Base-by-base conservation (phyloP, 2,797 vertebrate genomes). In the Diplodus sargus region DNA sequence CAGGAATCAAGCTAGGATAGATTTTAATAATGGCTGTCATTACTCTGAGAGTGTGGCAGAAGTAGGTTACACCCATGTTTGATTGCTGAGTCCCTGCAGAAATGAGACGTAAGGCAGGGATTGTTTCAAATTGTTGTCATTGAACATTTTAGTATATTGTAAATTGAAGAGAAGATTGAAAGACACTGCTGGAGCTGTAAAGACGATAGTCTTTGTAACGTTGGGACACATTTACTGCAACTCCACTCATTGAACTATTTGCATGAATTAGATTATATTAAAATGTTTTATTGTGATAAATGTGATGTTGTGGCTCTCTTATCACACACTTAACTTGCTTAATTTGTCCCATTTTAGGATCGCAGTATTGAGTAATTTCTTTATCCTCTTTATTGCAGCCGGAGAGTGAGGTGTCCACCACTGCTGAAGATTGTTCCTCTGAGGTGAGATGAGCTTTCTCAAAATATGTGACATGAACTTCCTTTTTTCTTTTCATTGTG, bases 351-450 rank as follows among this genome's bases (percentile, higher is more conserved):
- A 0, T 45, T 7, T n/a, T 17, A 14, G 18, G 22, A 62, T 25
- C 15, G 45, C 11, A 20, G n/a, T 25, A 4, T 73, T 85, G 45
- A 67, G 68, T 13, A 62, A 49, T n/a, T 34, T 30, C 0, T 49
- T 6, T 0, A 83, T 89, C 80, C 79, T 82, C 89, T 86, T 73
- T 85, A 3, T 96, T 96, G 92, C 95, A 99, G 98, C 96, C 94
- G 0, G 97, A 99, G 94, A 98, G 96, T 91, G 97, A 99, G 91
- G 93, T 97, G 86, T 97, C 97, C 61, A 97, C 97, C 23, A 97
- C 97, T 9, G 96, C 97, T 48, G 97, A 99, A 91, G 97, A 99
- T 94, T 98, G 95, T 90, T 98, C 97, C 77, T 98, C 98, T 45
- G 98, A 99, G 97, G 98, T 99, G 95, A 93, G 91, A 48, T 3